A percentile compares a stretch with the other conserved stretches of the same genome.
These are phyloP conservation scores for Mesocentrotus franciscanus DNA, from an alignment of 53 echinoderm and acorn worm genomes.

Conservation along the genomic window DNA sequence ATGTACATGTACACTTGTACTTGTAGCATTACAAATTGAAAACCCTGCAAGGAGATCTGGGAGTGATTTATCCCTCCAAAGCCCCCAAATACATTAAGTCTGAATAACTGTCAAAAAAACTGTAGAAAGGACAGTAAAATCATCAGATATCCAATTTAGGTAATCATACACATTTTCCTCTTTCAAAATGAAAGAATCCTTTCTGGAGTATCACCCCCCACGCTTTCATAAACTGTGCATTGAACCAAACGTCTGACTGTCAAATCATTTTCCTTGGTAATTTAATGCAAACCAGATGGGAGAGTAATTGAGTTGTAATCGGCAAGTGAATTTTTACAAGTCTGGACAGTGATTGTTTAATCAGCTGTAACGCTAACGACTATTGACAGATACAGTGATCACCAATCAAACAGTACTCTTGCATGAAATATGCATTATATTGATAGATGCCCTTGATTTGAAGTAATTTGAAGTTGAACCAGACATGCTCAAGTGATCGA, in stretches of 20 bases:
- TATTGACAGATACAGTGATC: not conserved
- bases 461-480: not conserved
- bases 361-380: not conserved
- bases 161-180: no score
- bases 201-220: no score
- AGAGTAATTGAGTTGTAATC: conserved; percentile 31
- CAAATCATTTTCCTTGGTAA: not conserved
- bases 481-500: not conserved
- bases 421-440: not conserved
- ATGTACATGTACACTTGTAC: no score
- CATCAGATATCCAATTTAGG: no score
- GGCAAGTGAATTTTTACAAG: not conserved
- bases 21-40: no score
- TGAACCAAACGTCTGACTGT: not conserved
- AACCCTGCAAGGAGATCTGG: no score
- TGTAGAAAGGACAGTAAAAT: no score
- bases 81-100: no score
- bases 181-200: no score
- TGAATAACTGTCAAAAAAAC: no score
- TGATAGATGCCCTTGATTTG: not conserved
- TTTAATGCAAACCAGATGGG: not conserved
- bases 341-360: not conserved
- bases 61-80: no score
- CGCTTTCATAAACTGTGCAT: no score
- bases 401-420: not conserved